These are phyloP conservation scores for Hydrotaea diabolus DNA, from an alignment of 2,888 invertebrate genomes.

Conservation along the genomic window DNA sequence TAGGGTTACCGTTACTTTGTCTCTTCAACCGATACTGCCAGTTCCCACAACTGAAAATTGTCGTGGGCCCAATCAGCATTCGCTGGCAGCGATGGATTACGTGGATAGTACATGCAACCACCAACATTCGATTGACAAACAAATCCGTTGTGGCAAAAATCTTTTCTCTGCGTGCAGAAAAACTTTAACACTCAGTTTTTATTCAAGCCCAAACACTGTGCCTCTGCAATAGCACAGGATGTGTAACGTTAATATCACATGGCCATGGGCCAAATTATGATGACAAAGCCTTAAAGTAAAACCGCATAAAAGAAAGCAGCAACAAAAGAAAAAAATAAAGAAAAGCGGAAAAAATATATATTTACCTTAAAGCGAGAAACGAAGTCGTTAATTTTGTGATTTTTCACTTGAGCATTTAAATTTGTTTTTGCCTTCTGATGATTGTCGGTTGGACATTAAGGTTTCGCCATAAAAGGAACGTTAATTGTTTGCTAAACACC, in stretches of 20 bases:
- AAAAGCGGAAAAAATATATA: not conserved
- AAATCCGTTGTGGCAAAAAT: no score
- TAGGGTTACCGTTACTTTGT: no score
- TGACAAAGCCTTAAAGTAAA: not conserved
- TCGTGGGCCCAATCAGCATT: no score
- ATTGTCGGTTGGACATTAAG: not conserved
- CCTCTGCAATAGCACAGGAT: not conserved
- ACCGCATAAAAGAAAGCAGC: not conserved
- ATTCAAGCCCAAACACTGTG: not conserved
- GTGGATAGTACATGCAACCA: no score
- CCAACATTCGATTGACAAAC: no score
- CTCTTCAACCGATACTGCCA: no score
- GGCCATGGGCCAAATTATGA: slow-evolving; percentile 27
- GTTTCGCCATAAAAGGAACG: not conserved
- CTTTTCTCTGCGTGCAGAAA: no score
- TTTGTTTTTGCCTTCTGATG: not conserved
- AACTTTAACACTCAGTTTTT: not conserved
- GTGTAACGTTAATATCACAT: not conserved
- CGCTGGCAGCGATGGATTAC: no score
- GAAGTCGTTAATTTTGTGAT: slow-evolving; percentile 24
- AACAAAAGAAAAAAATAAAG: not conserved
- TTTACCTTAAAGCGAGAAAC: slow-evolving; percentile 21
- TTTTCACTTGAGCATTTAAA: not conserved
- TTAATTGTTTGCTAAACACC: slow-evolving; percentile 35
- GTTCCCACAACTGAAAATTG: no score